Base-by-base conservation (phyloP, 2,113 vertebrate genomes). In the Acrocephalus kingi region DNA sequence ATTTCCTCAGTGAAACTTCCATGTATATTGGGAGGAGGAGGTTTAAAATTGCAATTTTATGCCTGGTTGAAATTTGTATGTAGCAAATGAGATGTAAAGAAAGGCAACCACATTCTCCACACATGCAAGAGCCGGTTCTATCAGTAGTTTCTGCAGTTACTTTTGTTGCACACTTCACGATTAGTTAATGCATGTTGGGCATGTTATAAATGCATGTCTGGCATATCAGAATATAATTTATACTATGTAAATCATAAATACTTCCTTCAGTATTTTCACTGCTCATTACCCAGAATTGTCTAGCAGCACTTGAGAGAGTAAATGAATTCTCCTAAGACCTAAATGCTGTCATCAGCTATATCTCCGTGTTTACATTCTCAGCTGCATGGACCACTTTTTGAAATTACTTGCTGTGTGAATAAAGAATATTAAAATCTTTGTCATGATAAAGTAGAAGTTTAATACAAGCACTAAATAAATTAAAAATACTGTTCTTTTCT, bases 241-340 rank as follows among this genome's bases (percentile, higher is more conserved):
- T 96, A 46, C 55, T 93, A 12, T 96, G 48, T 91, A 96, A 94
- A 92, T 96, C 94, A 96, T 97, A 90, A 97, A 97, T 97, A 96
- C 88, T 97, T 98, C 49, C 96, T 94, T 97, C 67, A 62, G 69
- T 90, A 78, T 97, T 96, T 97, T 94, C 33, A 84, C 77, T 90
- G 64, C 68, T 97, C 91, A 66, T 97, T 97, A 94, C 90, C 79
- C 93, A 91, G 89, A 89, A 84, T 92, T 86, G 94, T 96, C 63
- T 96, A 84, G 88, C 92, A 94, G 84, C 84, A 52, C 63, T 95
- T 93, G 74, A 94, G 84, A 94, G 85, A 55, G 52, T 78, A 93
- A 96, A 84, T 90, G 59, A 96, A 96, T 94, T 95, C 93, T 95
- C 93, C 63, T 21, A 94, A 91, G 94, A 90, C 66, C 25, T 71